phyloP scores from a whole-genome alignment of 1,140 invertebrate species.

The Cydia strobilella region DNA sequence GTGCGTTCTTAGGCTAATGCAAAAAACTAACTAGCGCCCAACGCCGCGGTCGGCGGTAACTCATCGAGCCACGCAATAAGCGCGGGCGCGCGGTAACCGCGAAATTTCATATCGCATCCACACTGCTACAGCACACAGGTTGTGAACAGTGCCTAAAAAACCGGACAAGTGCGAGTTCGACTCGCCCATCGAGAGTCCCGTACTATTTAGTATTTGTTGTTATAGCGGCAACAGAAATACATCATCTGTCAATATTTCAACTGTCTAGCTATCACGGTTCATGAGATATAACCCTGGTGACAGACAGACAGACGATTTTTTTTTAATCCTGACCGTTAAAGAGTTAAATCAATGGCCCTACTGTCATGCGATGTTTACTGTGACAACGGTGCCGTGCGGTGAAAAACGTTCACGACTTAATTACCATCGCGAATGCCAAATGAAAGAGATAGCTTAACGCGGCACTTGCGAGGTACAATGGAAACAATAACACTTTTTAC shows the following conservation, averaged over 20 bases:
- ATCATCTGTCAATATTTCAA: too few relatives aligned
- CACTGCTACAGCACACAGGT: background rate
- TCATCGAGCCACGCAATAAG: conserved; percentile 4
- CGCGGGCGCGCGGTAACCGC: background rate
- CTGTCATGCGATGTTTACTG: background rate
- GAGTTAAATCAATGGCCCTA: background rate
- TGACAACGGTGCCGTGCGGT: background rate
- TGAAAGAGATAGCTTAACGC: conserved; percentile 16
- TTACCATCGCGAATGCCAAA: background rate
- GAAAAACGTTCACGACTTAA: conserved; percentile 23
- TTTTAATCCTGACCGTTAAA: too few relatives aligned
- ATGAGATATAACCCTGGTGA: too few relatives aligned
- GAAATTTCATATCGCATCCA: conserved; percentile 22
- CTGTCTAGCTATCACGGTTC: too few relatives aligned
- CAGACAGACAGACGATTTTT: too few relatives aligned
- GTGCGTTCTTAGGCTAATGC: too few relatives aligned
- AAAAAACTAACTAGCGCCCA: background rate
- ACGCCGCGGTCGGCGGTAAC: background rate
- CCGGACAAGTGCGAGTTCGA: too few relatives aligned
- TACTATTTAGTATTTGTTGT: too few relatives aligned
- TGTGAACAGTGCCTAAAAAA: background rate
- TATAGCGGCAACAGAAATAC: too few relatives aligned
- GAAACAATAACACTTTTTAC: background rate
- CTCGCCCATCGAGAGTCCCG: too few relatives aligned
- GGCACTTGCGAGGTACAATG: background rate